Evolutionary conservation across 2,113 vertebrate genomes (phyloP).

Genomic region (Micronycteris hirsuta): DNA sequence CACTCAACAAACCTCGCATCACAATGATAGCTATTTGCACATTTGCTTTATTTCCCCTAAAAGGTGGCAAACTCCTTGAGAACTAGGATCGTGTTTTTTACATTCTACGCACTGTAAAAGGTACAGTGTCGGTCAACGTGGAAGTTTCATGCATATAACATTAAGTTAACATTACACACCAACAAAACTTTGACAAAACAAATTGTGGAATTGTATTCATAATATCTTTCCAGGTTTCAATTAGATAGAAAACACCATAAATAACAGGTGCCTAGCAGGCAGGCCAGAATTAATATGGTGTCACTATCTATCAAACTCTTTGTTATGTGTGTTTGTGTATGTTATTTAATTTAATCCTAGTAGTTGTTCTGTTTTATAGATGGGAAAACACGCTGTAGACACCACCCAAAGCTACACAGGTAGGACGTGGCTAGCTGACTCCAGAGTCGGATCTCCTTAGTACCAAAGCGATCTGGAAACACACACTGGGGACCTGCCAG

Average conservation of each 20-base stretch:
- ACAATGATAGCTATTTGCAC: background rate
- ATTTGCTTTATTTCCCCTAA: background rate
- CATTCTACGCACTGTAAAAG: background rate
- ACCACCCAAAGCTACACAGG: background rate
- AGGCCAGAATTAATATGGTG: background rate
- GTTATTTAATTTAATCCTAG: background rate
- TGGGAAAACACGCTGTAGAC: background rate
- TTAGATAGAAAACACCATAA: background rate
- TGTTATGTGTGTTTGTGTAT: background rate
- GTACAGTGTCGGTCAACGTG: background rate
- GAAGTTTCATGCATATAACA: background rate
- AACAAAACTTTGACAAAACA: background rate
- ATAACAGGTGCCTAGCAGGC: background rate
- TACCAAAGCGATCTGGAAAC: background rate
- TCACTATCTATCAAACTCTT: background rate
- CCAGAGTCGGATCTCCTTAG: background rate
- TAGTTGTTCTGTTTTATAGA: background rate
- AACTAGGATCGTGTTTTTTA: background rate
- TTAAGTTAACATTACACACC: background rate
- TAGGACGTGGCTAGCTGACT: background rate
- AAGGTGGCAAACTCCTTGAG: background rate
- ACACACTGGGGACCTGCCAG: background rate
- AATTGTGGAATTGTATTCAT: background rate
- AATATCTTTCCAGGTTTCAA: background rate
- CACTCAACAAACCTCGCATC: background rate